Conservation (phyloP, 2,113 vertebrate species). For the Taxidea taxus region DNA sequence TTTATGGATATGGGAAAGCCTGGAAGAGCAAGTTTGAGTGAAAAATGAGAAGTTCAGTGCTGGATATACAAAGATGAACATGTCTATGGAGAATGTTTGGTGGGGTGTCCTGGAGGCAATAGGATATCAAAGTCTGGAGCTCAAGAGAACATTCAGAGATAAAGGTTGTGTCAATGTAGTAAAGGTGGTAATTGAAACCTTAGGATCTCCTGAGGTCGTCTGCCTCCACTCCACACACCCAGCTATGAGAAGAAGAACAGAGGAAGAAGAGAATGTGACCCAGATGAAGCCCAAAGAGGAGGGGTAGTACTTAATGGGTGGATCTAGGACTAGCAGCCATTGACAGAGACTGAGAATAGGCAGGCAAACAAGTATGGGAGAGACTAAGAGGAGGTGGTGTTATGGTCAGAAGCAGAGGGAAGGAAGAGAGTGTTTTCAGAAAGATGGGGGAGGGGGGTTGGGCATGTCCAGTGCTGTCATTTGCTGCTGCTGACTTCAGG, state of each 20-base stretch:
- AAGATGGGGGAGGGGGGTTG: not conserved
- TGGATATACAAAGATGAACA: not conserved
- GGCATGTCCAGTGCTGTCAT: not conserved
- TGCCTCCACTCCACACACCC: not conserved
- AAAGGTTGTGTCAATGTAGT: not conserved
- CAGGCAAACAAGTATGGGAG: not conserved
- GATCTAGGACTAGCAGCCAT: not conserved
- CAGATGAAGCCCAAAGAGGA: not conserved
- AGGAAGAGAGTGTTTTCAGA: not conserved
- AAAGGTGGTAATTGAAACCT: not conserved
- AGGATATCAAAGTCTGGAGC: not conserved
- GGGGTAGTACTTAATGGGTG: not conserved
- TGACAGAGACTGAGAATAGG: not conserved
- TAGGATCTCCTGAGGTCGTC: not conserved
- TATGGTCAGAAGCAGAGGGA: not conserved
- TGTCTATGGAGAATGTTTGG: not conserved
- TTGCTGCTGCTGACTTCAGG: not conserved
- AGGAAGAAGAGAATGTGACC: not conserved
- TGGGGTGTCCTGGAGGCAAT: not conserved
- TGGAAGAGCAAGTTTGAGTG: not conserved
- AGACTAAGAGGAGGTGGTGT: not conserved
- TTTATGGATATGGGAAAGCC: not conserved
- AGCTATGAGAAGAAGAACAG: not conserved
- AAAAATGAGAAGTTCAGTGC: not conserved
- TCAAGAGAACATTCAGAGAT: not conserved